Conservation (phyloP, 2,888 invertebrate genomes). For the Eilema caniola region DNA sequence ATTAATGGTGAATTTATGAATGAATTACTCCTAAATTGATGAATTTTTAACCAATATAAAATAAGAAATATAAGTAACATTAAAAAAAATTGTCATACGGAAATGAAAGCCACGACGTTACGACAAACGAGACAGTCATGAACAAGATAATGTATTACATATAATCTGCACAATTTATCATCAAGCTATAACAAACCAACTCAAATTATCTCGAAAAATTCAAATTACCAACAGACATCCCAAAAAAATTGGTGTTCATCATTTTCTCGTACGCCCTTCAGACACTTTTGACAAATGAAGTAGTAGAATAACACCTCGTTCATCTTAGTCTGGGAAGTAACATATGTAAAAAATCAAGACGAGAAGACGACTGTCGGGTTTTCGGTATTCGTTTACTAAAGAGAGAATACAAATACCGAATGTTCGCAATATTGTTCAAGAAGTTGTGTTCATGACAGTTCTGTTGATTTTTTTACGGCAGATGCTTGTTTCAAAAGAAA, state of each 20-base stretch:
- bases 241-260: slow-evolving; percentile 46
- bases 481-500: neutral
- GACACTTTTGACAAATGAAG: slow-evolving; percentile 47
- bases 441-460: slow-evolving; percentile 5
- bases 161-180: slow-evolving; percentile 20
- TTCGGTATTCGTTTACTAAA: slow-evolving; percentile 17
- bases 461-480: neutral
- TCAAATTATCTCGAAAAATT: slow-evolving; percentile 31
- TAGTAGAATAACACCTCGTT: slow-evolving; percentile 44
- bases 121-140: neutral
- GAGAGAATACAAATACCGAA: slow-evolving; percentile 17
- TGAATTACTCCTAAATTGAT: neutral
- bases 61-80: neutral
- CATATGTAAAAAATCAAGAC: slow-evolving; percentile 31
- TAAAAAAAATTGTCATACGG: neutral
- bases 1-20: neutral
- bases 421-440: slow-evolving; percentile 8
- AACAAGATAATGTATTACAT: neutral
- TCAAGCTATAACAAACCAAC: slow-evolving; percentile 29
- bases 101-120: neutral
- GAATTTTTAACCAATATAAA: neutral
- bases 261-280: slow-evolving; percentile 44
- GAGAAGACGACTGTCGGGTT: slow-evolving; percentile 15
- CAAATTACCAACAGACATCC: slow-evolving; percentile 47
- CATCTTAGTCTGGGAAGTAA: slow-evolving; percentile 42